Percentiles rank a stretch among this genome's conserved stretches.
phyloP scores from a whole-genome alignment of 2,113 vertebrate genomes.

The Microcebus murinus region DNA sequence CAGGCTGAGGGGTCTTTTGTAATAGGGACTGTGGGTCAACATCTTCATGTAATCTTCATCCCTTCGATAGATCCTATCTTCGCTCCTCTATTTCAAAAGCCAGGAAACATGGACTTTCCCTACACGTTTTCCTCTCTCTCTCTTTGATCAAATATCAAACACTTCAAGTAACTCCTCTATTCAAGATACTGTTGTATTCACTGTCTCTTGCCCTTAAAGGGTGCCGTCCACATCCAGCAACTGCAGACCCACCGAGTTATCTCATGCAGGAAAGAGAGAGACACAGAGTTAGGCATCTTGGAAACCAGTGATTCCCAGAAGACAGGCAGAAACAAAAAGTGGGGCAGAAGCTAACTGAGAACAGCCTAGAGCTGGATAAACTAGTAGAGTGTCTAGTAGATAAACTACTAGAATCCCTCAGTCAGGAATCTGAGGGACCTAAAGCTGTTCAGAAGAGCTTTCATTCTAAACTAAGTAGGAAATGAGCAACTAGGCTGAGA shows the following conservation, averaged over 20 bases:
- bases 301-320: not conserved
- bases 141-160: not conserved
- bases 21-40: not conserved
- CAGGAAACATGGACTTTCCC: not conserved
- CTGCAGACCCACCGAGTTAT: not conserved
- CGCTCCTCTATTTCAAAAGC: not conserved
- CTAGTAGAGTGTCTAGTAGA: too few relatives aligned
- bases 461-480: not conserved
- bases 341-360: not conserved
- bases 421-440: not conserved
- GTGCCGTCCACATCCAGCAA: not conserved
- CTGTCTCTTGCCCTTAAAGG: not conserved
- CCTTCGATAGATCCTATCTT: not conserved
- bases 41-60: not conserved
- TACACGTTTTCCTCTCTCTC: not conserved
- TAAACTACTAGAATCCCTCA: not conserved
- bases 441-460: not conserved
- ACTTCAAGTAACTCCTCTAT: not conserved
- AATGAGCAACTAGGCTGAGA: not conserved
- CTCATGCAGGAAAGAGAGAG: not conserved
- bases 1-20: not conserved
- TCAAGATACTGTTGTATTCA: not conserved
- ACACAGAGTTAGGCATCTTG: not conserved
- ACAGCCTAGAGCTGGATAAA: not conserved
- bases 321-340: not conserved